Evolutionary conservation across 1,140 invertebrate genomes (phyloP), one percentile per base, ranked within the genome.

Genomic region (Zaprionus gabonicus): DNA sequence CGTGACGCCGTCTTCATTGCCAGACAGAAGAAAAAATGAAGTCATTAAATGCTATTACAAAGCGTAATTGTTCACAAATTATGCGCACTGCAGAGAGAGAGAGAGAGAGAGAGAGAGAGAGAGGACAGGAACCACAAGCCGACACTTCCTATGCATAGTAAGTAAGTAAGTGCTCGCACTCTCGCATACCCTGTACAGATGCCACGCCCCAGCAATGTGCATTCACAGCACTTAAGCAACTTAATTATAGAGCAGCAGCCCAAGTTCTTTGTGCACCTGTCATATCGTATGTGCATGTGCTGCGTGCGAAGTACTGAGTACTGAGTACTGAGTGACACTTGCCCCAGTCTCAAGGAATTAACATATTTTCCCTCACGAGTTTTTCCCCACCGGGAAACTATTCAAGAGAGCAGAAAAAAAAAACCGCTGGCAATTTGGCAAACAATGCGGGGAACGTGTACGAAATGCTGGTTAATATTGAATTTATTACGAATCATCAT

Each of bases 31-130:
- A 66, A 28, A 59, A 88, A 88, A 88, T 90, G 73, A 90, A 90
- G 85, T 90, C 85, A 90, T 90, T 90, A 90, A 90, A 90, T 91
- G 85, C 67, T 90, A 90, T 90, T 90, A 90, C 85, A 90, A 91
- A 85, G 85, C 85, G 85, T 90, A 90, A 90, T 90, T 91, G 85
- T 90, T 90, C 86, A 88, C 84, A 87, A 87, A 88, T 87, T 87
- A 87, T 78, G 71, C 66, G 46, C 2, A 34, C 9, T 38, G 36
- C 53, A 67, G 63, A 53, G 53, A 27, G 20, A 23, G 23, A 23
- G 23, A 23, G 1, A 23, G 63, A 53, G 53, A 27, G 20, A 23
- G 23, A 23, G 23, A 23, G 1, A 23, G 23, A 23, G 23, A 23
- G 23, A 23, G 31, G 38, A 71, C 66, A 82, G 76, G 76, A 70